These are phyloP conservation scores for Neodiprion fabricii DNA, from an alignment of 1,140 invertebrate genomes.

Conservation along the genomic window DNA sequence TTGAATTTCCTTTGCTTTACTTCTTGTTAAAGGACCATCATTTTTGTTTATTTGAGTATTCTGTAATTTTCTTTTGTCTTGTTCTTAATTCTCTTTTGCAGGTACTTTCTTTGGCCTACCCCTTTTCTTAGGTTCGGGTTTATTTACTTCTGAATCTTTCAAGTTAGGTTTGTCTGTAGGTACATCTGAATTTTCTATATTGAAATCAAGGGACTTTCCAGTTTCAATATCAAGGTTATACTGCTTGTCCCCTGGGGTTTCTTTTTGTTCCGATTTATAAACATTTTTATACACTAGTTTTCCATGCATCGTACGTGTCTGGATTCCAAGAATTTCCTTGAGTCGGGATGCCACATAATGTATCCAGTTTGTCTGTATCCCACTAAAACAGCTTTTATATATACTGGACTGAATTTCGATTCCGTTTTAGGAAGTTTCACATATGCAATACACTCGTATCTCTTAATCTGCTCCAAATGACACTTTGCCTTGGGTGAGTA, in stretches of 20 bases:
- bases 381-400: conserved; percentile 28
- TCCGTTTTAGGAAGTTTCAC: conserved; percentile 7
- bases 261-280: conserved; percentile 10
- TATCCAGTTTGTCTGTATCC: conserved; percentile 29
- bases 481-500: conserved; percentile 7
- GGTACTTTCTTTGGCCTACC: conserved; percentile 22
- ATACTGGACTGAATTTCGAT: conserved; percentile 20
- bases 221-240: conserved; percentile 20
- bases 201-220: neutral
- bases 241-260: conserved; percentile 5
- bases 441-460: conserved; percentile 22
- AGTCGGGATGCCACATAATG: conserved; percentile 29
- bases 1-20: conserved; percentile 20
- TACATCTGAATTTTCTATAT: conserved; percentile 19
- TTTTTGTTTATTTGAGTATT: conserved; percentile 10
- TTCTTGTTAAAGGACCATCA: conserved; percentile 20
- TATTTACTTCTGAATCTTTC: neutral
- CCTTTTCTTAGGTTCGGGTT: conserved; percentile 23
- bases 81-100: conserved; percentile 16
- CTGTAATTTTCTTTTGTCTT: conserved; percentile 14
- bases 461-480: conserved; percentile 22
- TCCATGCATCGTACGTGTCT: conserved; percentile 33
- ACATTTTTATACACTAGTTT: conserved; percentile 27
- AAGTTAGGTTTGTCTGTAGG: neutral
- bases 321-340: conserved; percentile 28